Percentiles rank a stretch among this genome's conserved stretches.
Evolutionary conservation across 2,888 invertebrate species (phyloP).

Genomic region (Lochmaea crataegi): DNA sequence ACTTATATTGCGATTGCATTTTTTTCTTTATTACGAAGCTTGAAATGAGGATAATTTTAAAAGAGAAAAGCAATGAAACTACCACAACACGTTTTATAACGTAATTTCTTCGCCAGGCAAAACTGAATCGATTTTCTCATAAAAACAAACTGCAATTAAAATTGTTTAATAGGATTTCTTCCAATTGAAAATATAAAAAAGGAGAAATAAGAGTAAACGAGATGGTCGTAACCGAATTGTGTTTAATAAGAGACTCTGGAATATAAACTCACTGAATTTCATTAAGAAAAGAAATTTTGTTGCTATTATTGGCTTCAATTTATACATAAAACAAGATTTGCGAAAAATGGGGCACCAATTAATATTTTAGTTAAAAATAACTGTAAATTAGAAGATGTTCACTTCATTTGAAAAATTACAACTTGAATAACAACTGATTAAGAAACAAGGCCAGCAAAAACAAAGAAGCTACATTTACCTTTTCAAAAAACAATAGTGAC

Average conservation of each 20-base stretch:
- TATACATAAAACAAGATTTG: too few relatives aligned
- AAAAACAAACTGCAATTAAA: neutral
- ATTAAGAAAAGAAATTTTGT: too few relatives aligned
- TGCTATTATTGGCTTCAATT: too few relatives aligned
- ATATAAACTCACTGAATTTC: neutral
- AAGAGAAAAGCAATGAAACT: neutral
- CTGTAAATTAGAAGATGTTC: too few relatives aligned
- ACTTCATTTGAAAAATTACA: too few relatives aligned
- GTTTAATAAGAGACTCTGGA: neutral
- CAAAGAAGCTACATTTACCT: too few relatives aligned
- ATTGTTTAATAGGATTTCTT: neutral
- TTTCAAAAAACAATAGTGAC: too few relatives aligned
- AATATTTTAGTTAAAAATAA: too few relatives aligned
- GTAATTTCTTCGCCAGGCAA: neutral
- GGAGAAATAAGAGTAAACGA: neutral
- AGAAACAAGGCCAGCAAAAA: too few relatives aligned
- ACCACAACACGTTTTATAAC: neutral
- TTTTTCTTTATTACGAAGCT: neutral
- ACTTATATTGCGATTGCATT: neutral
- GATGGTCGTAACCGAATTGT: neutral
- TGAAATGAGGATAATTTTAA: neutral
- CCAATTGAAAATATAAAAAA: neutral
- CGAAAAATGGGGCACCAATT: too few relatives aligned
- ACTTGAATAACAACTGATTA: too few relatives aligned
- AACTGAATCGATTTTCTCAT: neutral